These are phyloP conservation scores for Ryuthela nishihirai DNA, from an alignment of 2,888 invertebrate genomes.

Conservation along the genomic window DNA sequence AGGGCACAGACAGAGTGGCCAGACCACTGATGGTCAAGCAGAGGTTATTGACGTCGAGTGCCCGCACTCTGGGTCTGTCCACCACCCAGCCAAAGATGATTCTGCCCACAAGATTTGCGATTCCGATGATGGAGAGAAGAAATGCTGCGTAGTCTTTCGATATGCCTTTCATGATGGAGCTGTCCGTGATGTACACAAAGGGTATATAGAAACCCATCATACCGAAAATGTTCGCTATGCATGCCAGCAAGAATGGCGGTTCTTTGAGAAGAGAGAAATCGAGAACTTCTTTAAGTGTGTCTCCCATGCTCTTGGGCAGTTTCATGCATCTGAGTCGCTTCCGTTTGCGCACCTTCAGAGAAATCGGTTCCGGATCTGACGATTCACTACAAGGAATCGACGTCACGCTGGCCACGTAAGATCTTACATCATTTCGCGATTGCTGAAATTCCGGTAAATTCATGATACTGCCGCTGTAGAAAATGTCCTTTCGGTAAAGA, in stretches of 20 bases:
- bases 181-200: slow-evolving; percentile 87
- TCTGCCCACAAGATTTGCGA: slow-evolving; percentile 90
- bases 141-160: slow-evolving; percentile 53
- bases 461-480: slow-evolving; percentile 75
- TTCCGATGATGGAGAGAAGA: slow-evolving; percentile 55
- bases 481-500: slow-evolving; percentile 78
- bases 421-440: slow-evolving; percentile 82
- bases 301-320: slow-evolving; percentile 28
- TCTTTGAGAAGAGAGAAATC: slow-evolving; percentile 82
- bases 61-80: slow-evolving; percentile 68
- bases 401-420: slow-evolving; percentile 85
- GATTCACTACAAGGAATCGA: slow-evolving; percentile 64
- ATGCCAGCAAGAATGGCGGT: slow-evolving; percentile 85
- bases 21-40: slow-evolving; percentile 86
- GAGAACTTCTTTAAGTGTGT: slow-evolving; percentile 63
- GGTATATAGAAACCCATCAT: slow-evolving; percentile 97
- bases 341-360: too few species aligned
- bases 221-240: slow-evolving; percentile 90
- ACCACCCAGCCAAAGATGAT: slow-evolving; percentile 77
- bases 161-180: slow-evolving; percentile 62
- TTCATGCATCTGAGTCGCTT: neutral
- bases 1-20: slow-evolving; percentile 74
- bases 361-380: neutral
- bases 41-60: slow-evolving; percentile 85
- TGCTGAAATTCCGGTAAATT: slow-evolving; percentile 58